Conservation (phyloP, 1,140 invertebrate species). For the Conopomorpha cramerella region DNA sequence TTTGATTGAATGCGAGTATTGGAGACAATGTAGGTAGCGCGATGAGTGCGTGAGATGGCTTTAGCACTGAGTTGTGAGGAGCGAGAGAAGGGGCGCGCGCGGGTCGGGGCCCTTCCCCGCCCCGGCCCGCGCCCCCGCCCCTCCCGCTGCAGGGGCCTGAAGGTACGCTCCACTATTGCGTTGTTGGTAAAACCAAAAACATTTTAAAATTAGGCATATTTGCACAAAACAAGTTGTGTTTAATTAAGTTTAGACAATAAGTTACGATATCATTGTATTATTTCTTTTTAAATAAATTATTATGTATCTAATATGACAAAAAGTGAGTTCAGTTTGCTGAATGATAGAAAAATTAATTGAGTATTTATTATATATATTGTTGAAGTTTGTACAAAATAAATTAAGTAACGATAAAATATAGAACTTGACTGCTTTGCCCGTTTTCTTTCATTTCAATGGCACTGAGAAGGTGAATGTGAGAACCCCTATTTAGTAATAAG, state of each 20-base stretch:
- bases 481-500: too few species aligned
- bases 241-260: slow-evolving; percentile 61
- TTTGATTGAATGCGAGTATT: too few species aligned
- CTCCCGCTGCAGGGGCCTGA: too few species aligned
- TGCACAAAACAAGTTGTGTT: slow-evolving; percentile 59
- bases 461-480: too few species aligned
- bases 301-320: slow-evolving; percentile 48
- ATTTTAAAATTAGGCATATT: slow-evolving; percentile 56
- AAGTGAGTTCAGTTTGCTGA: slow-evolving; percentile 62
- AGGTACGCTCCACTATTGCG: too few species aligned
- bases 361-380: slow-evolving; percentile 64
- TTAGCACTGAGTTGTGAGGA: too few species aligned
- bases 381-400: slow-evolving; percentile 66
- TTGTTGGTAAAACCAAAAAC: slow-evolving; percentile 54
- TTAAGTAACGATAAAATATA: slow-evolving; percentile 65
- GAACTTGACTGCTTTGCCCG: slow-evolving; percentile 61
- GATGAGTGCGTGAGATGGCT: too few species aligned
- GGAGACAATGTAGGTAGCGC: too few species aligned
- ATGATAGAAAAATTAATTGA: slow-evolving; percentile 63
- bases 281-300: too few species aligned
- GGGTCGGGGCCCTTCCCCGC: slow-evolving; percentile 33
- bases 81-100: slow-evolving; percentile 18
- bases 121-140: slow-evolving; percentile 18
- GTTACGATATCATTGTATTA: slow-evolving; percentile 55
- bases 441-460: too few species aligned